phyloP scores from a whole-genome alignment of 2,888 invertebrate species.

The Ochropacha duplaris region DNA sequence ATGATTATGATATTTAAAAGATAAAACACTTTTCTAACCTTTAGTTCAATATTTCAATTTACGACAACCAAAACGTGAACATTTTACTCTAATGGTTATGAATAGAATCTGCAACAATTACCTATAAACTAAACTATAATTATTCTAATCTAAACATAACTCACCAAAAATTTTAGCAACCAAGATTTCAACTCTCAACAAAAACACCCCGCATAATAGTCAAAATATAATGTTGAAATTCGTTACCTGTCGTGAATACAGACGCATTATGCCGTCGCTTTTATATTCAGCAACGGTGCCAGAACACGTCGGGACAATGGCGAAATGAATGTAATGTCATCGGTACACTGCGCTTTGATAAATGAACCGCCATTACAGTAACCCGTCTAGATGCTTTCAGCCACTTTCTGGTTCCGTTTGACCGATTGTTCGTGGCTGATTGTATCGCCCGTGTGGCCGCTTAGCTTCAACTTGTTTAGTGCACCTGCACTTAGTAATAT shows the following conservation, averaged over 20 bases:
- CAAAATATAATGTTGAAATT: constrained; percentile 36
- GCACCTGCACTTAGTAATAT: not conserved
- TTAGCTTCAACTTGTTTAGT: not conserved
- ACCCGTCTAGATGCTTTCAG: constrained; percentile 14
- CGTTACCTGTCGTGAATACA: constrained; percentile 36
- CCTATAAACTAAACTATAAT: not conserved
- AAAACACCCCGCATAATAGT: not conserved
- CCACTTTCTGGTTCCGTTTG: constrained; percentile 19
- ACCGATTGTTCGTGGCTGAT: constrained; percentile 21
- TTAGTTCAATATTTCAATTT: no score
- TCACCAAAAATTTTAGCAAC: not conserved
- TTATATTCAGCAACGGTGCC: constrained; percentile 27
- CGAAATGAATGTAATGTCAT: constrained; percentile 51
- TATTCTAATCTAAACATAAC: not conserved
- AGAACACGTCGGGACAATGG: constrained; percentile 45
- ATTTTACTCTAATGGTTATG: no score
- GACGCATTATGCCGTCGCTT: constrained; percentile 20
- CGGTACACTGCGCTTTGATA: constrained; percentile 42
- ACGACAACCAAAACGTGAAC: no score
- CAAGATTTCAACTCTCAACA: not conserved
- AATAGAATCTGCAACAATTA: no score
- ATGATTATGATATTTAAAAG: no score
- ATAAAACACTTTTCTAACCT: no score
- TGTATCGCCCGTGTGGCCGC: not conserved
- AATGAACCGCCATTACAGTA: constrained; percentile 35